Base-by-base conservation (phyloP, 2,797 vertebrate genomes). In the Anguilla megastoma region DNA sequence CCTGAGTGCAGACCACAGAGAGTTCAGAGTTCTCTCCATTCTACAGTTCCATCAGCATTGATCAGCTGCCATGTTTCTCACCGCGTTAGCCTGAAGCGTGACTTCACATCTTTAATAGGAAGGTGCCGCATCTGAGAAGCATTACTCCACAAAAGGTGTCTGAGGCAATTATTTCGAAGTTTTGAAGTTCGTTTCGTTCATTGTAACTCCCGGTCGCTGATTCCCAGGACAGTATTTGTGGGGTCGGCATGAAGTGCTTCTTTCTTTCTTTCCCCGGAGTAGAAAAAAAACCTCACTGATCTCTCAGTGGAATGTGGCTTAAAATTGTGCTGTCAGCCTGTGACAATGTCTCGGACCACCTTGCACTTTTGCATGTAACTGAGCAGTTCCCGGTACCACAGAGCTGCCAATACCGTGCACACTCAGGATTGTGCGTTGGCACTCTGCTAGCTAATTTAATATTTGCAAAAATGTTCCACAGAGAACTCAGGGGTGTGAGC, bases 401-500 rank as follows among this genome's bases (percentile, higher is more conserved):
- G n/a, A 33, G 14, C 10, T 45, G 30, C 74, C 33, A 16, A 21
- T 79, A 6, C 74, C 5, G 33, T 24, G 7, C 74, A 16, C 36
- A 14, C 33, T 41, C 74, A 79, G 33, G 74, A 50, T 9, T 21
- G 24, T 50, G 79, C 12, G 18, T 6, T 8, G 41, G 45, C 41
- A 1, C 41, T 50, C 24, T 2, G 45, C 21, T 24, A 14, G 41
- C 45, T 30, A 27, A 24, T 45, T 82, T 50, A 82, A 50, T 24
- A 82, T 82, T 48, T 79, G 12, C 79, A 82, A n/a, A 82, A 82
- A 82, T 10, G 79, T 50, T 82, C 41, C 24, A 50, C 21, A 50
- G 79, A 82, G 79, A 82, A 82, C 41, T 82, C 79, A 5, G 63
- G 10, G 45, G 16, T 48, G 18, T 33, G 18, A 50, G 45, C 16